A percentile compares a stretch with the other conserved stretches of the same genome.
Conservation (phyloP, 2,797 vertebrate species). For the Gallirallus australis region DNA sequence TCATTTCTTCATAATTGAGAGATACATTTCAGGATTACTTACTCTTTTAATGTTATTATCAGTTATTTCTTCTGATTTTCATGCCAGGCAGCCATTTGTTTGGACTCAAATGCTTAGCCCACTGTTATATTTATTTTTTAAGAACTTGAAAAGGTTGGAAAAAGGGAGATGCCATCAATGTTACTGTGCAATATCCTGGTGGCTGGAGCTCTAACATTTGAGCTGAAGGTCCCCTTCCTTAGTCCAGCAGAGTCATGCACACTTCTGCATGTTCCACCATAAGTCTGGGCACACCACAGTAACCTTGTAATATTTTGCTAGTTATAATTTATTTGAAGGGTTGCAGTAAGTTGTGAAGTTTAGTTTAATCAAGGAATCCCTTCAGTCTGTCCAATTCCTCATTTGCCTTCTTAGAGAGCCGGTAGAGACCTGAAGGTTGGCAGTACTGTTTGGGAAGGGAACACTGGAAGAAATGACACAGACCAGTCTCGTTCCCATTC, state of each 20-base stretch:
- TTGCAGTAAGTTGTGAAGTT: not conserved
- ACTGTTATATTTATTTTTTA: not conserved
- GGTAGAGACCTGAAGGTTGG: not conserved
- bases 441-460: not conserved
- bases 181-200: not conserved
- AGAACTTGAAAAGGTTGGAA: not conserved
- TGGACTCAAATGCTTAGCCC: not conserved
- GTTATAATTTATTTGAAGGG: not conserved
- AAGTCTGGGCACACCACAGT: not conserved
- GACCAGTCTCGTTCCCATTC: not conserved
- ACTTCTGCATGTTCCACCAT: not conserved
- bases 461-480: not conserved
- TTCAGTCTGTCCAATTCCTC: not conserved
- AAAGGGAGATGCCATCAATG: not conserved
- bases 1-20: not conserved
- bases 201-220: not conserved
- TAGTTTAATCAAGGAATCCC: not conserved
- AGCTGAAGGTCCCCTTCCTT: not conserved
- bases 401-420: not conserved
- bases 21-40: not conserved
- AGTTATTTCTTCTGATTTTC: not conserved
- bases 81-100: not conserved
- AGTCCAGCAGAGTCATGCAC: accelerated
- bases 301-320: not conserved
- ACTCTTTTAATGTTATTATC: not conserved